These are phyloP conservation scores for Hirtodrosophila histrioides DNA, from an alignment of 2,888 invertebrate genomes.

Conservation along the genomic window DNA sequence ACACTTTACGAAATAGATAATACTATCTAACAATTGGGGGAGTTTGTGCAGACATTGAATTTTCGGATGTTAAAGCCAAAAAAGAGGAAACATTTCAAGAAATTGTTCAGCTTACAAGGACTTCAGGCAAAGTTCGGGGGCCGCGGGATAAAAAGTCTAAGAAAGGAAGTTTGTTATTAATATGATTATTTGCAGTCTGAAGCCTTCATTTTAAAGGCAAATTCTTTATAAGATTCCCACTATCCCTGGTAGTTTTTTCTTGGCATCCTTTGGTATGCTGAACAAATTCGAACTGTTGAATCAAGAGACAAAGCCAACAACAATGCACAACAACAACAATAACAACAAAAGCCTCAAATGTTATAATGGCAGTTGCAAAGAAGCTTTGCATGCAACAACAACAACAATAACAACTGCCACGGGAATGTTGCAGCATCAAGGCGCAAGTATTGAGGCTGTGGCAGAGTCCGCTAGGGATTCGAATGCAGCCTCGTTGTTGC, in stretches of 20 bases:
- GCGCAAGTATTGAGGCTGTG: slow-evolving; percentile 8
- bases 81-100: no score
- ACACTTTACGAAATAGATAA: no score
- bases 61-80: no score
- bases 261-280: not conserved
- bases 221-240: no score
- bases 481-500: slow-evolving; percentile 11
- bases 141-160: no score
- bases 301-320: not conserved
- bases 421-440: slow-evolving; percentile 8
- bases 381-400: slow-evolving; percentile 19
- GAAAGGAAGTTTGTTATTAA: no score
- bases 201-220: no score
- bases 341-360: slow-evolving; percentile 26
- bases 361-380: slow-evolving; percentile 33
- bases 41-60: no score
- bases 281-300: slow-evolving; percentile 8
- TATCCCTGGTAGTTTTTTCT: not conserved
- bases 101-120: no score
- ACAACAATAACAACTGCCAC: slow-evolving; percentile 2
- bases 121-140: no score
- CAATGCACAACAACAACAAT: slow-evolving; percentile 10
- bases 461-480: slow-evolving; percentile 1
- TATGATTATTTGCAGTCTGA: no score
- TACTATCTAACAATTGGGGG: no score